phyloP scores from a whole-genome alignment of 1,140 invertebrate genomes.

The Charaxes varanes region DNA sequence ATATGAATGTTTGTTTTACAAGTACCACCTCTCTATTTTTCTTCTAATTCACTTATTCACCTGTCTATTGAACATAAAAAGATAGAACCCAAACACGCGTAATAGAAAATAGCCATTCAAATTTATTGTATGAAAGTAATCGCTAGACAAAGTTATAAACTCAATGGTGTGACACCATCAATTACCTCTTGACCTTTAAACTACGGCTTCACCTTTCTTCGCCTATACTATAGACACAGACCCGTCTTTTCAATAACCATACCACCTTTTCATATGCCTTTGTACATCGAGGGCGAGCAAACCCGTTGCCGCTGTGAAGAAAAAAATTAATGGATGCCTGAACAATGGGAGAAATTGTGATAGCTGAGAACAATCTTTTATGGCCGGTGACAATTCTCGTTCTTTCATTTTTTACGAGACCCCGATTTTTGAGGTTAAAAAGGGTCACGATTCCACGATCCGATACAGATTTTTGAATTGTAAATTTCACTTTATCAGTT shows the following conservation, averaged over 20 bases:
- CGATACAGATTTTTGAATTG: slow-evolving; percentile 49
- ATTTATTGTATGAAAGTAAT: slow-evolving; percentile 13
- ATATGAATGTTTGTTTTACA: no score
- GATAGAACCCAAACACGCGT: no score
- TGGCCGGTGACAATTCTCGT: slow-evolving; percentile 45
- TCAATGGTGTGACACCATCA: slow-evolving; percentile 27
- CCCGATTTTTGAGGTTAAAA: slow-evolving; percentile 55
- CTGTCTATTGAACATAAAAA: no score
- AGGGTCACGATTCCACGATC: slow-evolving; percentile 47
- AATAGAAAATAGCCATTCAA: no score
- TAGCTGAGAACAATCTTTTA: slow-evolving; percentile 69
- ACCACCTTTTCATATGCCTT: slow-evolving; percentile 53
- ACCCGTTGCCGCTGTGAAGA: slow-evolving; percentile 48
- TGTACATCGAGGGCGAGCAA: slow-evolving; percentile 47
- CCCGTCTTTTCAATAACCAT: slow-evolving; percentile 46
- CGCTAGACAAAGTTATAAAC: slow-evolving; percentile 19
- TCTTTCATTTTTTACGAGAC: slow-evolving; percentile 45
- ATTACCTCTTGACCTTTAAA: slow-evolving; percentile 37
- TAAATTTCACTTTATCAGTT: slow-evolving; percentile 32
- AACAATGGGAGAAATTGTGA: slow-evolving; percentile 69
- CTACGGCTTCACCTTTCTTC: slow-evolving; percentile 37
- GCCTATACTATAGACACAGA: slow-evolving; percentile 30
- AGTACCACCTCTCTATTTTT: no score
- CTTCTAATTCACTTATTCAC: no score
- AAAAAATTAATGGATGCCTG: slow-evolving; percentile 61